A percentile compares a stretch with the other conserved stretches of the same genome.
These are phyloP conservation scores for Subacronicta megacephala DNA, from an alignment of 2,888 invertebrate genomes.

Conservation along the genomic window DNA sequence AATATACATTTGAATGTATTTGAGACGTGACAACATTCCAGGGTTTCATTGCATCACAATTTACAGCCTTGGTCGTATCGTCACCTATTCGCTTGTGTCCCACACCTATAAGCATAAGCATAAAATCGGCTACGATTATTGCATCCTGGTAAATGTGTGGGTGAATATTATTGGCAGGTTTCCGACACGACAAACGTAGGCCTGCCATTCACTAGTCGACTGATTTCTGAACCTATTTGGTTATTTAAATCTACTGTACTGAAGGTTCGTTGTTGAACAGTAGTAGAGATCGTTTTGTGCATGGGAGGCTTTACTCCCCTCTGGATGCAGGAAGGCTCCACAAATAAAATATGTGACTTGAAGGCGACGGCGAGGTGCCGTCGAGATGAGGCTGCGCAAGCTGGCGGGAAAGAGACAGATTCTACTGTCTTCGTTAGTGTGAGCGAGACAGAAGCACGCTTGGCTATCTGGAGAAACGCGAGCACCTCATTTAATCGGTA, in stretches of 20 bases:
- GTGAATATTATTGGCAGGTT: conserved; percentile 87
- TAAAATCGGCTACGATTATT: conserved; percentile 82
- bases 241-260: conserved; percentile 44
- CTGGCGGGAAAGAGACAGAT: conserved; percentile 71
- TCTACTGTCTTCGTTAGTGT: conserved; percentile 49
- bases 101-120: conserved; percentile 77
- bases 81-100: conserved; percentile 69
- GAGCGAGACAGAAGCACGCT: conserved; percentile 71
- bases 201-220: conserved; percentile 70
- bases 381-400: conserved; percentile 85
- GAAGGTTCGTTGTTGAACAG: conserved; percentile 56
- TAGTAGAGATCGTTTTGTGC: conserved; percentile 68
- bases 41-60: conserved; percentile 70
- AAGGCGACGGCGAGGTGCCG: conserved; percentile 88
- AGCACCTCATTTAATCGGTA: conserved; percentile 89
- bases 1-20: conserved; percentile 64
- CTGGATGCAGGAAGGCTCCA: conserved; percentile 88
- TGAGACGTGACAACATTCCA: conserved; percentile 70
- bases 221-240: conserved; percentile 50
- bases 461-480: conserved; percentile 89
- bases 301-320: conserved; percentile 81
- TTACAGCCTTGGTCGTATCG: conserved; percentile 69
- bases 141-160: conserved; percentile 81
- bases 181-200: conserved; percentile 77
- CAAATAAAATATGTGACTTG: conserved; percentile 90